Base-by-base conservation (phyloP, 2,113 vertebrate genomes). In the Oxyruncus cristatus region DNA sequence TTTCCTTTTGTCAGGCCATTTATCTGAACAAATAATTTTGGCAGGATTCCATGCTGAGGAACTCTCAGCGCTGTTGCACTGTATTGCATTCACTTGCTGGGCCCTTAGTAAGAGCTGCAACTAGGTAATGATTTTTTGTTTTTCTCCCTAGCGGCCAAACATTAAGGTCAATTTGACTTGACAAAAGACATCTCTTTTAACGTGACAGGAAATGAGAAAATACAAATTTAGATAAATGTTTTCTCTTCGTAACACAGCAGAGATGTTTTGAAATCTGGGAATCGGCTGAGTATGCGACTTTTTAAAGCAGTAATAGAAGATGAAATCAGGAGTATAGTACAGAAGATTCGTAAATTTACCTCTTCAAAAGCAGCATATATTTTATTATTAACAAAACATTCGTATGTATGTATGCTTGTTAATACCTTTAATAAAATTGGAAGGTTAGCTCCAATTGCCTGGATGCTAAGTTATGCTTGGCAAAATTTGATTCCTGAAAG, bases 1-100 rank as follows among this genome's bases (percentile, higher is more conserved):
- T 65, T 95, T 42, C 44, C 7, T 94, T 93, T 86, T 96, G 82
- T 95, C 88, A 86, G 91, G 56, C 65, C 75, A 68, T 95, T 92
- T 93, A 68, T 95, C 92, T 94, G 53, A 77, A 18, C 44, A 72
- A 77, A 89, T 61, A 53, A 61, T 85, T 91, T 52, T 96, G 94
- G 85, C 92, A 85, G 61, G 28, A 47, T 90, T 94, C 86, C 91
- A 85, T 46, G 23, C 6, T 14, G 21, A 82, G 80, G 68, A 96
- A 16, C 44, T 82, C 47, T 89, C 35, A 24, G n/a, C 30, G 8
- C 52, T 76, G 28, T 87, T 92, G 44, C 5, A 10, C 6, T 80
- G 24, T 59, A 63, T 3, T 89, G 42, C 66, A 76, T 55, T 89
- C 42, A 17, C 65, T 74, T 84, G n/a, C 59, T 81, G n/a, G 37